Base-by-base conservation (phyloP, 2,113 vertebrate genomes). In the Hepsetus odoe region DNA sequence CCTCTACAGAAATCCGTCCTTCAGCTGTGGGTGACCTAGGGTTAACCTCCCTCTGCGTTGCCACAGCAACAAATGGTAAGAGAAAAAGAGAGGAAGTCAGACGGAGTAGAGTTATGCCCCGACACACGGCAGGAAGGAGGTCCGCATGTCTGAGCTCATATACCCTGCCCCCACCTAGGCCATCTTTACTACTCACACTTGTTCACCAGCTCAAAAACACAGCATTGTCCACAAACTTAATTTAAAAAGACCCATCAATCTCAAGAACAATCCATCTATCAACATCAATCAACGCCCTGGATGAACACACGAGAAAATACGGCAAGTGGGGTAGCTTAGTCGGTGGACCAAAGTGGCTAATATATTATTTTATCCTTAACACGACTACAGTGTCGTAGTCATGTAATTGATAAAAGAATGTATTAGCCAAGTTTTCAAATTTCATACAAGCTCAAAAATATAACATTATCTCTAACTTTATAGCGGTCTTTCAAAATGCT, bases 41-140 rank as follows among this genome's bases (percentile, higher is more conserved):
- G 86, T 89, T 92, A 88, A 91, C 88, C 90, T 89, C 84, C 84
- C 79, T 51, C 78, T 18, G 76, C 40, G 89, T 91, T 92, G 82
- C 87, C 83, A 84, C 32, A 79, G 90, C 85, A 85, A 92, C 86
- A 14, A 84, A 87, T 87, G 87, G 83, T 71, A 69, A n/a, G 74
- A 86, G 80, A 87, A 89, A 86, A 88, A 88, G 83, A 85, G 85
- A 88, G 86, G 87, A 91, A 90, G 87, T 85, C 67, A 68, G 82
- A 84, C 62, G 2, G 79, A 80, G 74, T 79, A 86, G 87, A 90
- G 87, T 88, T 89, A 88, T 69, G 79, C 83, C 73, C 73, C 26
- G 58, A 84, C 59, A 72, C 77, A 87, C 74, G 68, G 82, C 85
- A 73, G 75, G 80, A 76, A 73, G 64, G 67, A 62, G 56, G 32